Evolutionary conservation across 2,797 vertebrate species (phyloP).

Genomic region (Tiaroga cobitis): DNA sequence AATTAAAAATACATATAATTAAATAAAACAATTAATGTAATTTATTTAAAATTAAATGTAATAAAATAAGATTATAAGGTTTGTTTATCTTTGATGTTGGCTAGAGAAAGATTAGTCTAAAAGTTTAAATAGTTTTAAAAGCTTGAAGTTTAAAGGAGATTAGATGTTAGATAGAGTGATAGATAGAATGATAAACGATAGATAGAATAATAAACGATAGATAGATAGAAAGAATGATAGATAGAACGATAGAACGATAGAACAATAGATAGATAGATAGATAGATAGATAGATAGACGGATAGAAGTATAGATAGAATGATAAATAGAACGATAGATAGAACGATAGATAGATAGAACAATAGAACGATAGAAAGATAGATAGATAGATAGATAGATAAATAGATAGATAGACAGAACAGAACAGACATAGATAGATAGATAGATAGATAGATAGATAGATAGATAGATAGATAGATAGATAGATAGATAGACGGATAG

Average conservation of each 20-base stretch:
- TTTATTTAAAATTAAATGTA: too few species aligned
- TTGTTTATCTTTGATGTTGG: neutral
- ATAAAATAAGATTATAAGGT: neutral
- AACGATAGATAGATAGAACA: fast-evolving
- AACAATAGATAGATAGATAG: too few species aligned
- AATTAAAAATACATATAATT: neutral
- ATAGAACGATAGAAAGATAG: too few species aligned
- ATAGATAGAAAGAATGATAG: too few species aligned
- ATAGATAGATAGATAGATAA: too few species aligned
- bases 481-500: fast-evolving
- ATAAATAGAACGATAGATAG: too few species aligned
- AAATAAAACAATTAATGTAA: neutral
- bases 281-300: fast-evolving
- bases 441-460: neutral
- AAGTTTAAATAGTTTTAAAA: neutral
- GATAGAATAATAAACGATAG: too few species aligned
- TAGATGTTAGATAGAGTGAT: too few species aligned
- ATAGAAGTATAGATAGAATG: fast-evolving
- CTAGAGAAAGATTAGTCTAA: neutral
- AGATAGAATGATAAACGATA: too few species aligned
- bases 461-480: neutral
- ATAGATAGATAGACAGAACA: too few species aligned
- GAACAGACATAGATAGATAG: too few species aligned
- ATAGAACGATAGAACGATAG: too few species aligned
- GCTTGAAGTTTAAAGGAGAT: neutral